Base-by-base conservation (phyloP, 2,888 invertebrate genomes). In the Pristionchus mayeri region DNA sequence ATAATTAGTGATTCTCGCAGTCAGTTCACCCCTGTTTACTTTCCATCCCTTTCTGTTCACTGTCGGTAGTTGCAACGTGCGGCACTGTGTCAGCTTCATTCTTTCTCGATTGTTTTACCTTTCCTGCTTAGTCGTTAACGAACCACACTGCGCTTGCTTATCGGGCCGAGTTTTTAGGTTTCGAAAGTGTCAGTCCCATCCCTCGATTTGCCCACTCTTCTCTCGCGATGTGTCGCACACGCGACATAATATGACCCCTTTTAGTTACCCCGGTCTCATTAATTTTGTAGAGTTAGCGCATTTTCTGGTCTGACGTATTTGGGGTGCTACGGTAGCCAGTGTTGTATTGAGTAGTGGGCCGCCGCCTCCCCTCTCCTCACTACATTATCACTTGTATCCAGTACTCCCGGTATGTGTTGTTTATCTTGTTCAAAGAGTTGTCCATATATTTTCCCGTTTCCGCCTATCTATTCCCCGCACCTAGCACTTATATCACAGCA, bases 371-470 rank as follows among this genome's bases (percentile, higher is more conserved):
- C 67, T 67, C 37, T 40, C 67, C 18, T 54, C 9, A 18, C 54
- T 54, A 54, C 54, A 54, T 9, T 54, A 54, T 18, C 67, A 67
- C 67, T 67, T 67, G 67, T 67, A 67, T 34, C 34, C 67, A 67
- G 67, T 67, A 67, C 67, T 67, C 37, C 67, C 67, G 67, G 67
- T 67, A 11, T 37, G 67, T 67, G 67, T 67, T 67, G 67, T 67
- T 67, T 37, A 67, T 37, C 67, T 67, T 67, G 67, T 67, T 67
- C 67, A 67, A 67, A 67, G 37, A 67, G 40, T 67, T 67, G 67
- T n/a, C 67, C 21, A 67, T 37, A 21, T 18, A n/a, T 21, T 67
- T 27, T 40, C 60, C 30, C 30, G 60, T 60, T 67, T 34, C 27
- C 37, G n/a, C 18, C 37, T 40, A 37, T 63, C 30, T 27, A 34